Evolutionary conservation across 2,113 vertebrate species (phyloP).

Genomic region (Plecturocebus donacophilus): DNA sequence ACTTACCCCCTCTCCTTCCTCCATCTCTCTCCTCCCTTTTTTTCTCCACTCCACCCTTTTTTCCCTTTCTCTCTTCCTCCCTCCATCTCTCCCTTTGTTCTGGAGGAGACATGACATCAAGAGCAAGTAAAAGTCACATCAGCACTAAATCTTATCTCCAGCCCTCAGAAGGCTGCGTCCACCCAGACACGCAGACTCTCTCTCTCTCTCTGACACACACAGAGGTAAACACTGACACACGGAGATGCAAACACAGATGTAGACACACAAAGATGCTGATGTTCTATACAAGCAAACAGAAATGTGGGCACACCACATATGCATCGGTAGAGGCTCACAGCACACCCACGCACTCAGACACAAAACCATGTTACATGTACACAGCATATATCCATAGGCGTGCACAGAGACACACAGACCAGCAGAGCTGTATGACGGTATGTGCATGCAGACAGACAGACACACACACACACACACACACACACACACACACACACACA

Average conservation of each 20-base stretch:
- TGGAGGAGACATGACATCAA: constrained; percentile 75
- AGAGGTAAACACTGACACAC: constrained; percentile 32
- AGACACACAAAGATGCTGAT: background rate
- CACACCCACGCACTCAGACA: background rate
- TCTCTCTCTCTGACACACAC: background rate
- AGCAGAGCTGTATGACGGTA: background rate
- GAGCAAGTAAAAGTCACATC: constrained; percentile 81
- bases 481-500: background rate
- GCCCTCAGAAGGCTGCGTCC: constrained; percentile 64
- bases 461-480: background rate
- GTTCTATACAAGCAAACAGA: background rate
- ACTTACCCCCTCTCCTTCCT: background rate
- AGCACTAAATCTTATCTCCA: constrained; percentile 79
- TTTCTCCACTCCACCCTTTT: background rate
- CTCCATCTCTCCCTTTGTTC: constrained; percentile 60
- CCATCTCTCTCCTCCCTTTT: background rate
- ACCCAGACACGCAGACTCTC: background rate
- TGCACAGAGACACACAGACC: background rate
- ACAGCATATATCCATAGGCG: background rate
- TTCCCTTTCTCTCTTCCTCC: background rate
- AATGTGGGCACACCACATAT: background rate
- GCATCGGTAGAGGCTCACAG: background rate
- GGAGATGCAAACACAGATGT: constrained; percentile 30
- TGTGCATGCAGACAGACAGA: accelerated
- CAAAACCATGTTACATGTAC: background rate